Percentiles rank a stretch among this genome's conserved stretches.
These are phyloP conservation scores for Bubo bubo DNA, from an alignment of 2,113 vertebrate genomes.

Conservation along the genomic window DNA sequence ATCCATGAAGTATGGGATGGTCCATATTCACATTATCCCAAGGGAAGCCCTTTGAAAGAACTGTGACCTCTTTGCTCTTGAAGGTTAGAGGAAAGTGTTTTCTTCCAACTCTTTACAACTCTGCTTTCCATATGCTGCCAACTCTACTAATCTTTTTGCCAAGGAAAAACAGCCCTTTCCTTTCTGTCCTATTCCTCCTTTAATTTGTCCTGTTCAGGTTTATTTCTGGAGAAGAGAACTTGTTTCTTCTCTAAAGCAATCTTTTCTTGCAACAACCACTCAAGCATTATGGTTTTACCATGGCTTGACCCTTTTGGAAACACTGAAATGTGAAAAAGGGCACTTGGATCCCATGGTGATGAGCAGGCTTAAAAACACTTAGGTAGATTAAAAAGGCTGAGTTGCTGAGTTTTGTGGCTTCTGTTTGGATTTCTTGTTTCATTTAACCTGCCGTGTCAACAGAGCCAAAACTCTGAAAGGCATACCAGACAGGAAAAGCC, in stretches of 20 bases:
- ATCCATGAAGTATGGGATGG: background rate
- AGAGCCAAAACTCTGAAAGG: conserved; percentile 6
- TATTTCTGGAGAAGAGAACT: background rate
- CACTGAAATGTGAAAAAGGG: background rate
- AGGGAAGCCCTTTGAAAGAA: conserved; percentile 11
- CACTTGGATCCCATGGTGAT: background rate
- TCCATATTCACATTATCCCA: background rate
- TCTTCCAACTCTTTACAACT: background rate
- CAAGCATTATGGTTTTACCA: background rate
- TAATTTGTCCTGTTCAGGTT: background rate
- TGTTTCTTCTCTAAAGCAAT: background rate
- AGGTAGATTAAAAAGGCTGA: background rate
- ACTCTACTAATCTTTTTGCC: background rate
- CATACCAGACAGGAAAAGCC: conserved; percentile 15
- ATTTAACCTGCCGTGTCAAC: conserved; percentile 22
- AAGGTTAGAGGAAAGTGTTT: background rate
- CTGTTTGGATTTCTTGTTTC: conserved; percentile 32
- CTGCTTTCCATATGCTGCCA: background rate
- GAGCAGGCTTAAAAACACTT: conserved; percentile 31
- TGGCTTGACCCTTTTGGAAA: background rate
- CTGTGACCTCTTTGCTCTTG: background rate
- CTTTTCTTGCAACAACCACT: background rate
- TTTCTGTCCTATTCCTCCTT: background rate
- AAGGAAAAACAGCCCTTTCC: background rate
- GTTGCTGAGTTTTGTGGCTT: conserved; percentile 16